Percentiles rank a stretch among this genome's conserved stretches.
phyloP scores from a whole-genome alignment of 2,888 invertebrate genomes.

The Noctua fimbriata region DNA sequence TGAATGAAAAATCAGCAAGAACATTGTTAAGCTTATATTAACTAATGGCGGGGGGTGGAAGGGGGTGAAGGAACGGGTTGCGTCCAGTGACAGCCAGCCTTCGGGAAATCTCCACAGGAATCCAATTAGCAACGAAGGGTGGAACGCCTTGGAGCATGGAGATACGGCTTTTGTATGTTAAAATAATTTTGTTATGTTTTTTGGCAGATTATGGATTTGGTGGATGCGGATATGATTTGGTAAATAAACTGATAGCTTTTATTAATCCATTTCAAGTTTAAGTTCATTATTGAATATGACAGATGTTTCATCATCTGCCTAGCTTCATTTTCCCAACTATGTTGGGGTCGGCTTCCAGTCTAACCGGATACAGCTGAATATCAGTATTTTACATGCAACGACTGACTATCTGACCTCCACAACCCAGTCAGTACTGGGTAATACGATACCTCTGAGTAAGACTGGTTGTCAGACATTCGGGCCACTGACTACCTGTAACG shows the following conservation, averaged over 20 bases:
- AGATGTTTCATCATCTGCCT: too few relatives aligned
- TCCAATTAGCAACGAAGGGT: constrained; percentile 66
- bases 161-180: neutral
- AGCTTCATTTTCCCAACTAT: too few relatives aligned
- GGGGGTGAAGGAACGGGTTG: neutral
- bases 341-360: too few relatives aligned
- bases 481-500: too few relatives aligned
- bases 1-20: constrained; percentile 19
- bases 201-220: neutral
- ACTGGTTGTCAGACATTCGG: too few relatives aligned
- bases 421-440: too few relatives aligned
- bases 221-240: neutral
- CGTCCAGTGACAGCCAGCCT: constrained; percentile 61
- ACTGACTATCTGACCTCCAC: too few relatives aligned
- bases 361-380: too few relatives aligned
- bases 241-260: neutral
- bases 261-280: neutral
- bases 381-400: too few relatives aligned
- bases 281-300: neutral
- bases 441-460: too few relatives aligned
- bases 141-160: neutral
- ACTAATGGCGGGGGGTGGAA: neutral
- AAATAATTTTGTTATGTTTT: neutral
- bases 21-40: constrained; percentile 17
- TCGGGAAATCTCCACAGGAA: constrained; percentile 67